Evolutionary conservation across 2,888 invertebrate genomes (phyloP), one percentile per base, ranked within the genome.

Genomic region (Amphipyra berbera): DNA sequence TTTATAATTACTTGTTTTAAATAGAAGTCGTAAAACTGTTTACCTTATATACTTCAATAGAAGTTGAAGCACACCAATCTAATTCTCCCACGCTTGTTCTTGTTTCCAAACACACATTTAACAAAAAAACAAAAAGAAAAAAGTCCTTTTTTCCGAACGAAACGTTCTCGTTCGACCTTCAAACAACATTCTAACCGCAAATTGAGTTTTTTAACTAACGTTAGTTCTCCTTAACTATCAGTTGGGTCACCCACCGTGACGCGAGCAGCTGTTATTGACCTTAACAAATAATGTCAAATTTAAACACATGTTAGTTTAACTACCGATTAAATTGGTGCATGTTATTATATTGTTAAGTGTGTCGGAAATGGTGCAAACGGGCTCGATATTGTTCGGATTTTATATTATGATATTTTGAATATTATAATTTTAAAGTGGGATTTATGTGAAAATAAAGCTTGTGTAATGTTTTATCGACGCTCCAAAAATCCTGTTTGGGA

Each of bases 221-320:
- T 68, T 68, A 68, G 62, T 57, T 67, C 40, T 55, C 42, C 21
- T 74, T 48, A 62, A 59, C 64, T 68, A 65, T 68, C 61, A 74
- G 59, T 65, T 48, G 38, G 66, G 46, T 78, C 72, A 81, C 76
- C 65, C 52, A 82, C 82, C 83, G 77, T 84, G 62, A 80, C 80
- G 63, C 53, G 15, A 30, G 15, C 77, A 73, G 72, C 76, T 78
- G 76, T 67, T 76, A 59, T 61, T 65, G 49, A 69, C 76, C 61
- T 81, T 77, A 79, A 78, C 80, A 76, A 76, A 78, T 80, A 82
- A 82, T 82, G 80, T 80, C 82, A 80, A 79, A 76, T 72, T 76
- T 78, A 80, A 80, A 78, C 69, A 77, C 78, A 78, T 68, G 78
- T 73, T 82, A 55, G 48, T 61, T 69, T 75, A 73, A 77, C 71